Evolutionary conservation across 1,140 invertebrate genomes (phyloP).

Genomic region (Melanaphis sacchari): DNA sequence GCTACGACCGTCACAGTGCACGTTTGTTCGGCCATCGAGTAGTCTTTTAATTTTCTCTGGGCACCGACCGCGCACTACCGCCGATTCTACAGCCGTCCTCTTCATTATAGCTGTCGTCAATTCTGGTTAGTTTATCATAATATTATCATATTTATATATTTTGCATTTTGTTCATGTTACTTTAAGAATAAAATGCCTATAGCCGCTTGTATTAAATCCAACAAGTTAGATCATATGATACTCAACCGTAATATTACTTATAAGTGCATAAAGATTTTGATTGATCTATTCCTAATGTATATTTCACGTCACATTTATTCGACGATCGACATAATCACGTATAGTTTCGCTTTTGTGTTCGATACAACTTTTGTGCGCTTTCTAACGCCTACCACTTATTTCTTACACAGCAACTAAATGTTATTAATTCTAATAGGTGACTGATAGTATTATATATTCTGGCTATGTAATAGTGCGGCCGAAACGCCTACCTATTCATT

Average conservation of each 20-base stretch:
- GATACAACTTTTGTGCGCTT: background rate
- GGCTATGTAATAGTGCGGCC: background rate
- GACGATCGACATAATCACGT: background rate
- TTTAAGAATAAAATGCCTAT: background rate
- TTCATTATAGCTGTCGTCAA: background rate
- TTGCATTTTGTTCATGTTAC: background rate
- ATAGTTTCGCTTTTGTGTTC: background rate
- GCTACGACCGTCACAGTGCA: background rate
- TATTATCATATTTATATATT: slow-evolving; percentile 8
- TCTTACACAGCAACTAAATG: background rate
- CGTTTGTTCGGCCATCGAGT: background rate
- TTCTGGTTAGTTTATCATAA: background rate
- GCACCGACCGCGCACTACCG: too few species aligned
- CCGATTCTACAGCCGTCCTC: background rate
- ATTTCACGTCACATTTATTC: background rate
- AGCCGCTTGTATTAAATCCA: background rate
- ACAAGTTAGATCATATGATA: background rate
- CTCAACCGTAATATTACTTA: too few species aligned
- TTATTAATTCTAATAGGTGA: background rate
- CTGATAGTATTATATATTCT: background rate
- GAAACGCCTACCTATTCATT: background rate
- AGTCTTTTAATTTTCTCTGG: background rate
- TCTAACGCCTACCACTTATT: background rate
- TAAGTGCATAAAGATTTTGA: background rate
- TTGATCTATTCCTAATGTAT: background rate